phyloP scores from a whole-genome alignment of 2,797 vertebrate genomes.

The Carapus acus region DNA sequence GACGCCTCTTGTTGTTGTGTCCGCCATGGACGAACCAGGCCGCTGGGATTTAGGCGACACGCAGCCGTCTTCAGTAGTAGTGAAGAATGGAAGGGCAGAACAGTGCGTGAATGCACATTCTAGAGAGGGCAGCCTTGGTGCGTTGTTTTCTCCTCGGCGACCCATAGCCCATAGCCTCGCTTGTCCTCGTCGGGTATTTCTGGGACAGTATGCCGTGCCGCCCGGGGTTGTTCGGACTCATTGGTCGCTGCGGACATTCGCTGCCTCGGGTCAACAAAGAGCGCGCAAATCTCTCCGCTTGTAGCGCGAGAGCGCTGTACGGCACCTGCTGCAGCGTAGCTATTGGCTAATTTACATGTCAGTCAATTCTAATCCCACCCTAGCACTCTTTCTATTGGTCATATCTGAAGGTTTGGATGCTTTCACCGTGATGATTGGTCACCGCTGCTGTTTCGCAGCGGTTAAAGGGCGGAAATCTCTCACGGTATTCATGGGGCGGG shows the following conservation, averaged over 20 bases:
- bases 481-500: constrained; percentile 63
- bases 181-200: too few relatives aligned
- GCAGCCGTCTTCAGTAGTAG: too few relatives aligned
- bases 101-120: too few relatives aligned
- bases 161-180: too few relatives aligned
- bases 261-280: constrained; percentile 68
- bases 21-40: too few relatives aligned
- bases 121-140: too few relatives aligned
- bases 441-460: constrained; percentile 39
- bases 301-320: constrained; percentile 54
- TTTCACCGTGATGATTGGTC: constrained; percentile 47
- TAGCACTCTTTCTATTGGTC: constrained; percentile 42
- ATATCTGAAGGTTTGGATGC: not conserved
- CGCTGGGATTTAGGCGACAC: too few relatives aligned
- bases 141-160: too few relatives aligned
- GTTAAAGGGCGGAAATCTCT: constrained; percentile 50
- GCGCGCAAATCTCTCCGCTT: constrained; percentile 61
- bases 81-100: too few relatives aligned
- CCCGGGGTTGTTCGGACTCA: constrained; percentile 36
- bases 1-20: too few relatives aligned
- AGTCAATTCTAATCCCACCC: constrained; percentile 20
- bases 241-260: constrained; percentile 39
- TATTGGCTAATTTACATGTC: constrained; percentile 40
- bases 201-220: too few relatives aligned
- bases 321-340: constrained; percentile 66